These are phyloP conservation scores for Cephalotes varians DNA, from an alignment of 2,888 invertebrate genomes.

Conservation along the genomic window DNA sequence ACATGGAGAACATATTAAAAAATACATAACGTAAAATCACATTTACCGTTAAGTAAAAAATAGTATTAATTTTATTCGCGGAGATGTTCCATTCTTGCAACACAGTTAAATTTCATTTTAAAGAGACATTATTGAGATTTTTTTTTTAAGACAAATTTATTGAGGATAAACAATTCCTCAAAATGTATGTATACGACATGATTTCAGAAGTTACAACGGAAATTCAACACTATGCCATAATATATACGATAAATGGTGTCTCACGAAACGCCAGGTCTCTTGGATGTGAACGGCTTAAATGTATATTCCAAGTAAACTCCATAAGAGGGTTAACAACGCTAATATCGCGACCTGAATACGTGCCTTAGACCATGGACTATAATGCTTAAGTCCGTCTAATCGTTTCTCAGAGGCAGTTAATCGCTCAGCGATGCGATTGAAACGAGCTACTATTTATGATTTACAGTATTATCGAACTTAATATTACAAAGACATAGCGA, in stretches of 20 bases:
- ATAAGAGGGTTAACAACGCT: conserved; percentile 56
- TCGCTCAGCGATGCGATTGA: conserved; percentile 34
- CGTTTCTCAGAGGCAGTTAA: conserved; percentile 45
- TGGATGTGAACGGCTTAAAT: conserved; percentile 52
- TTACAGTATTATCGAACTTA: conserved; percentile 18
- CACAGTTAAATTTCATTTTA: conserved; percentile 8
- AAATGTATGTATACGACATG: conserved; percentile 28
- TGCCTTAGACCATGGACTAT: conserved; percentile 52
- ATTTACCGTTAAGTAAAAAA: neutral
- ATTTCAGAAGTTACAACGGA: conserved; percentile 45
- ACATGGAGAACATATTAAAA: neutral
- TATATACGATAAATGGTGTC: conserved; percentile 39
- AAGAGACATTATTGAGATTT: conserved; percentile 15
- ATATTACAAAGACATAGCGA: neutral
- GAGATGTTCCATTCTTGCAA: neutral
- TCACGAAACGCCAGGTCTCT: conserved; percentile 44
- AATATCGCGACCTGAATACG: conserved; percentile 53
- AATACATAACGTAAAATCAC: neutral
- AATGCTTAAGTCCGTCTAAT: conserved; percentile 52
- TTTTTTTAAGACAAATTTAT: too few species aligned
- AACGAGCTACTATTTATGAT: conserved; percentile 38
- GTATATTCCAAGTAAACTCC: conserved; percentile 54
- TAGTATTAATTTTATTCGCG: neutral
- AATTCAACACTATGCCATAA: conserved; percentile 32
- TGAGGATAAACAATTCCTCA: conserved; percentile 1